Evolutionary conservation across 2,888 invertebrate species (phyloP).

Genomic region (Synergus umbraculus): DNA sequence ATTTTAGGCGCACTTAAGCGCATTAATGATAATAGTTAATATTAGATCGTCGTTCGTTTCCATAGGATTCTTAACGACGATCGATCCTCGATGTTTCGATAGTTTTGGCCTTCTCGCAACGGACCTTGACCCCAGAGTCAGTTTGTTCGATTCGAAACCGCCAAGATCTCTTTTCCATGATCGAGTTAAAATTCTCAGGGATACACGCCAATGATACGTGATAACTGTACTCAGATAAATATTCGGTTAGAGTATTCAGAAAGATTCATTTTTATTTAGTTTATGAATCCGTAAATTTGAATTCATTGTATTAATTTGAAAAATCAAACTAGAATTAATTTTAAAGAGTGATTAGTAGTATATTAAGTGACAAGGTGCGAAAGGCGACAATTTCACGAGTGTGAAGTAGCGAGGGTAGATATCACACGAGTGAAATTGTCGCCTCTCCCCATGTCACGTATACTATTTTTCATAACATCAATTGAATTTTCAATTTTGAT

Average conservation of each 20-base stretch:
- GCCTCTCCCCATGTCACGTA: no score
- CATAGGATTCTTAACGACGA: slow-evolving; percentile 9
- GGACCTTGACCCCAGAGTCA: slow-evolving; percentile 14
- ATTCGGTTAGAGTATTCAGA: slow-evolving; percentile 3
- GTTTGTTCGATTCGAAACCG: slow-evolving; percentile 21
- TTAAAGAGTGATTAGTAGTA: no score
- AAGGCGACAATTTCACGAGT: no score
- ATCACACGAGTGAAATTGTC: no score
- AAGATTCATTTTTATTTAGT: neutral
- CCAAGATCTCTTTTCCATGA: slow-evolving; percentile 29
- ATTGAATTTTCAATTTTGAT: no score
- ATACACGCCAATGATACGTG: neutral
- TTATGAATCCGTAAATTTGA: no score
- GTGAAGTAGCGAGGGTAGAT: no score
- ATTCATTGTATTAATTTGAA: no score
- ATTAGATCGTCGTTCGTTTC: slow-evolving; percentile 22
- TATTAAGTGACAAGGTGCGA: no score
- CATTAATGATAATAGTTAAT: slow-evolving; percentile 30
- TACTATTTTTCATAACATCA: no score
- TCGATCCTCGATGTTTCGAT: slow-evolving; percentile 28
- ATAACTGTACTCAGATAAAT: neutral
- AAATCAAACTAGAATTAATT: no score
- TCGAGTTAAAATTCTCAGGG: slow-evolving; percentile 21
- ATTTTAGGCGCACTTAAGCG: slow-evolving; percentile 50
- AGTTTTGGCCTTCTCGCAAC: slow-evolving; percentile 30